Base-by-base conservation (phyloP, 2,888 invertebrate genomes). In the Pollenia labialis region DNA sequence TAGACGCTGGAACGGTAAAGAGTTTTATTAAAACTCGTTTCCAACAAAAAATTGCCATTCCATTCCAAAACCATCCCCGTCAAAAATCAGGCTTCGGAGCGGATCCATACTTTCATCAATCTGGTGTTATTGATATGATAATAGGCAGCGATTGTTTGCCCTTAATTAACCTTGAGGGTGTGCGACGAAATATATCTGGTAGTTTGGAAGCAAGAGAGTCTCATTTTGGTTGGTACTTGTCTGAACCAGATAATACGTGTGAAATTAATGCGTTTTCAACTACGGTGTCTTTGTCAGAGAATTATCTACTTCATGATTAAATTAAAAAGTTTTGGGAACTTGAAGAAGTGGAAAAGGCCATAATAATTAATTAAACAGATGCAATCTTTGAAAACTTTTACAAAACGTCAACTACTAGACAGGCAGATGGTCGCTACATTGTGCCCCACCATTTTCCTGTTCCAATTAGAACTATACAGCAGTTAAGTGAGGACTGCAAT, bases 211-310 rank as follows among this genome's bases (percentile, higher is more conserved):
- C 52, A n/a, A 52, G n/a, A 52, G 52, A 52, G 16, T 69, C 54
- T 2, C 52, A 69, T 32, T 69, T 69, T 16, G 69, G 69, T 0
- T 69, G 69, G 69, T 69, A 69, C 16, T n/a, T 69, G 10, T 69
- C 54, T 6, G 68, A 32, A n/a, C n/a, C 52, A 3, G 6, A n/a
- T 52, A 52, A n/a, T n/a, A n/a, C 64, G 12, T 8, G 42, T n/a
- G 52, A 52, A n/a, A 52, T 52, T 3, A 52, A 52, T 8, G 4
- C 52, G 6, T 52, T 52, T 52, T 52, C n/a, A 52, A 52, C 52
- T 4, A 4, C 7, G 52, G 52, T 52, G 4, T 4, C 4, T n/a
- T 52, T 0, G 52, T 46, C 44, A 7, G 50, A 50, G 1, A 14
- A 68, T 11, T n/a, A 14, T 2, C 4, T 6, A 1, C 52, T 52